Percentiles rank a stretch among this genome's conserved stretches.
Evolutionary conservation across 2,113 vertebrate genomes (phyloP).

Genomic region (Onychostruthus taczanowskii): DNA sequence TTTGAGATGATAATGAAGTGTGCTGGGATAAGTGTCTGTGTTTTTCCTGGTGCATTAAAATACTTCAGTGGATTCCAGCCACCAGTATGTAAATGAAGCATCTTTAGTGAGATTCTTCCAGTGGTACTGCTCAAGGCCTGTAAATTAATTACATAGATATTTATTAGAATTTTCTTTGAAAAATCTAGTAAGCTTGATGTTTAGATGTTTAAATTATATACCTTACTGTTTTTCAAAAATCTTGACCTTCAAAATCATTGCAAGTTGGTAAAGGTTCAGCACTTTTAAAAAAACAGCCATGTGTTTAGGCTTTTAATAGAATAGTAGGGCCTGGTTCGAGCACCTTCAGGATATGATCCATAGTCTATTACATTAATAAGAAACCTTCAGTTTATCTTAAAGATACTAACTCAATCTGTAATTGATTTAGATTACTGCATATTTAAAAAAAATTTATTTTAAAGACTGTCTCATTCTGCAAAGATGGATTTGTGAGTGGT

Average conservation of each 20-base stretch:
- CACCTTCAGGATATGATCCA: neutral
- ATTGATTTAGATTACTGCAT: neutral
- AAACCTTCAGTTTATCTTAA: neutral
- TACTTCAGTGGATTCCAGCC: neutral
- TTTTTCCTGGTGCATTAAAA: neutral
- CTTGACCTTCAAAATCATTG: neutral
- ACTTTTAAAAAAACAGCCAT: neutral
- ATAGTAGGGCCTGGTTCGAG: neutral
- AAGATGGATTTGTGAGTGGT: neutral
- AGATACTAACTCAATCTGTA: neutral
- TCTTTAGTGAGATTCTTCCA: neutral
- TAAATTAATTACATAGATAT: neutral
- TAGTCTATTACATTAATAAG: neutral
- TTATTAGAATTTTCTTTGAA: neutral
- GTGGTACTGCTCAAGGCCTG: neutral
- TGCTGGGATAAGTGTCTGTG: neutral
- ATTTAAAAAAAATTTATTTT: neutral
- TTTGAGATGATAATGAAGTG: neutral
- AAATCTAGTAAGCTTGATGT: neutral
- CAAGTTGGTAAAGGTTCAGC: neutral
- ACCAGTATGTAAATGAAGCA: neutral
- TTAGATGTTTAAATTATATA: neutral
- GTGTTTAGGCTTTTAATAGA: neutral
- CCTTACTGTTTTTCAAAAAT: neutral
- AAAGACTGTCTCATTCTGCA: neutral